A percentile compares a stretch with the other conserved stretches of the same genome.
phyloP scores from a whole-genome alignment of 2,113 vertebrate genomes.

The Cryptotis parvus region DNA sequence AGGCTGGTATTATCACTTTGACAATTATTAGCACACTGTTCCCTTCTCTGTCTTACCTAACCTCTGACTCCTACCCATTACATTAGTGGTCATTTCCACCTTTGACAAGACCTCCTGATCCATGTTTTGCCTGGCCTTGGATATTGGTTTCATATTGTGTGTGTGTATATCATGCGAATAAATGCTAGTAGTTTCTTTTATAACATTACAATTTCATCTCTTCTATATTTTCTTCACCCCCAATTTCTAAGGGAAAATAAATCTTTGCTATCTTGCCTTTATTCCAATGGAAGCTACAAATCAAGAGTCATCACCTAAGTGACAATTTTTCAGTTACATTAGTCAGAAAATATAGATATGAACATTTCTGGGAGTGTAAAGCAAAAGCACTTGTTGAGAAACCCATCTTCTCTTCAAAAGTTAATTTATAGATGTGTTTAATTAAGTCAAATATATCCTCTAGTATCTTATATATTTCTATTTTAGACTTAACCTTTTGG shows the following conservation, averaged over 20 bases:
- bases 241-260: conserved; percentile 25
- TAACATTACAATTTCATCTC: neutral
- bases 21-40: too few relatives aligned
- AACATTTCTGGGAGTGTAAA: neutral
- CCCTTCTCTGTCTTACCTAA: too few relatives aligned
- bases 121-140: too few relatives aligned
- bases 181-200: neutral
- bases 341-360: neutral
- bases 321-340: neutral
- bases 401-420: neutral
- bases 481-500: neutral
- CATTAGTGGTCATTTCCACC: too few relatives aligned
- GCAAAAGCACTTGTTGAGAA: neutral
- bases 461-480: neutral
- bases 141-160: too few relatives aligned
- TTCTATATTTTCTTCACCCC: neutral
- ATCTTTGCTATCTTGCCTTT: neutral
- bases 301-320: neutral
- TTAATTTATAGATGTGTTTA: neutral
- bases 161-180: too few relatives aligned
- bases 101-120: too few relatives aligned
- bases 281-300: neutral
- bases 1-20: too few relatives aligned
- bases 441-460: neutral
- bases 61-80: too few relatives aligned